Percentiles rank a stretch among this genome's conserved stretches.
These are phyloP conservation scores for Hypselothyrea guttata DNA, from an alignment of 2,888 invertebrate species.

Conservation along the genomic window DNA sequence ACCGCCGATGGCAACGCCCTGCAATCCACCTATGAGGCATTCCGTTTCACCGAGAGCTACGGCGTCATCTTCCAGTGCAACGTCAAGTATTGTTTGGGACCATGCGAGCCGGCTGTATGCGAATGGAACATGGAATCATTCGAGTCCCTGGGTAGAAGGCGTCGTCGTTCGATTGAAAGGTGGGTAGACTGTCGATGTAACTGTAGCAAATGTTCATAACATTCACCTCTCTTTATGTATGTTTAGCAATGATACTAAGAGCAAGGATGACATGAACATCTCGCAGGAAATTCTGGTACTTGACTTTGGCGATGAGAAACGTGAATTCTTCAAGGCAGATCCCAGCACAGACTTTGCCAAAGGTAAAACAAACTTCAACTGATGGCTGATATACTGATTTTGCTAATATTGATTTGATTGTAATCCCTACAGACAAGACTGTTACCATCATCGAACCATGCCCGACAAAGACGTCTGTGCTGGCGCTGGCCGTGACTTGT, in stretches of 20 bases:
- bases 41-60: conserved; percentile 97
- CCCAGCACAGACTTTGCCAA: conserved; percentile 89
- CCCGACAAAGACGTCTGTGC: conserved; percentile 95
- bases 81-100: conserved; percentile 97
- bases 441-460: conserved; percentile 95
- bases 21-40: conserved; percentile 96
- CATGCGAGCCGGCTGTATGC: conserved; percentile 95
- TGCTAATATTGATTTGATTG: not conserved
- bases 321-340: conserved; percentile 90
- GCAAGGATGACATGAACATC: conserved; percentile 90
- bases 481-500: conserved; percentile 94
- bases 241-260: conserved; percentile 84
- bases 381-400: not conserved
- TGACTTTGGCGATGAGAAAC: conserved; percentile 95
- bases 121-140: conserved; percentile 95
- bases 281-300: conserved; percentile 96
- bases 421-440: conserved; percentile 88
- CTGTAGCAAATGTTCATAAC: not conserved
- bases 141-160: conserved; percentile 91
- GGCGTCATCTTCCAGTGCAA: conserved; percentile 99
- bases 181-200: conserved; percentile 58
- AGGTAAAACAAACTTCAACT: conserved; percentile 83
- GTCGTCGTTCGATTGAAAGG: conserved; percentile 87
- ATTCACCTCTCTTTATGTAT: not conserved
- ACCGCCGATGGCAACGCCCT: conserved; percentile 94